A percentile compares a stretch with the other conserved stretches of the same genome.
phyloP scores from a whole-genome alignment of 2,888 invertebrate species.

The Tupiocoris notatus region DNA sequence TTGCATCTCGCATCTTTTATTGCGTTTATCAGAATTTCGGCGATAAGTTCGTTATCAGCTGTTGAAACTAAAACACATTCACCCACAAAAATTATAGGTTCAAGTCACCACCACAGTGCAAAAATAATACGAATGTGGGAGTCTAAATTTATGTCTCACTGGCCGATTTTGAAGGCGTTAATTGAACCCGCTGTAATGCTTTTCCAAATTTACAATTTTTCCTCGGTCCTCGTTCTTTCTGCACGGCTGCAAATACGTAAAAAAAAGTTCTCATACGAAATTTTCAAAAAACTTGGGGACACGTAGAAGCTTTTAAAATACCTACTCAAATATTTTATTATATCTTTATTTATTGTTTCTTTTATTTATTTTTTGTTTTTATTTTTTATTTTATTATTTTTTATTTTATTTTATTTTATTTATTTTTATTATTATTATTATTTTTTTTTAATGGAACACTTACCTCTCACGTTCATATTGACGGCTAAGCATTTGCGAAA shows the following conservation, averaged over 20 bases:
- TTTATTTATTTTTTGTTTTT: background rate
- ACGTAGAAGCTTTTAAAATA: too few species aligned
- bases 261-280: too few species aligned
- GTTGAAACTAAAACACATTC: background rate
- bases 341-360: background rate
- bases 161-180: background rate
- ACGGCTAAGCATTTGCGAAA: conserved; percentile 73
- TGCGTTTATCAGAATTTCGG: conserved; percentile 49
- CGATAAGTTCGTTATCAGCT: conserved; percentile 48
- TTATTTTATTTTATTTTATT: too few species aligned
- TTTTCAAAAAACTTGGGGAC: too few species aligned
- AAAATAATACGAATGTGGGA: background rate
- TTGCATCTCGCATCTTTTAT: conserved; percentile 48
- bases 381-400: background rate
- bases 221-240: conserved; percentile 79
- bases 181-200: background rate
- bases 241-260: conserved; percentile 64
- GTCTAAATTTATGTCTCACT: background rate
- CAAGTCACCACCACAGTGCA: too few species aligned
- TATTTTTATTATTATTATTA: too few species aligned
- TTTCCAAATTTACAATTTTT: conserved; percentile 51
- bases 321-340: too few species aligned
- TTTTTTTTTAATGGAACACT: too few species aligned
- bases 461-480: conserved; percentile 75
- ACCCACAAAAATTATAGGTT: too few species aligned